Base-by-base conservation (phyloP, 2,113 vertebrate species). In the Puffinus mauretanicus region DNA sequence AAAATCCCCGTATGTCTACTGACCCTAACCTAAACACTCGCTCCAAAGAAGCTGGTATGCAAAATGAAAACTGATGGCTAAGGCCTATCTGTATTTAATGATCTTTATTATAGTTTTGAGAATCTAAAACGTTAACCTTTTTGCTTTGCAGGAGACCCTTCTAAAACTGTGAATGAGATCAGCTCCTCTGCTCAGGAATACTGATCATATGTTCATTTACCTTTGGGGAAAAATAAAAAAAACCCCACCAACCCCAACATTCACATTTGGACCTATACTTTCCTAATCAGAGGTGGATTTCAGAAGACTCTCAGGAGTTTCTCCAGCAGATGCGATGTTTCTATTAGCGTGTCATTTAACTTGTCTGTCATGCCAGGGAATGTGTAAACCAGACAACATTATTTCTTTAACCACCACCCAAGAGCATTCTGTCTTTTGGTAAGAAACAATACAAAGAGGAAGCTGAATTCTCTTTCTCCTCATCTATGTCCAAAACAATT, bases 171-270 rank as follows among this genome's bases (percentile, higher is more conserved):
- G 40, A 69, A 61, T 47, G 13, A 52, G 15, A 52, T 57, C 30
- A 55, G 13, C 8, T 10, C 7, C 20, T 75, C 22, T 0, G 0
- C 26, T 72, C 19, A 17, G 11, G 8, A 79, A 82, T 34, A 67
- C 4, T 30, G 24, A 40, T 60, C 14, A 11, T 51, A n/a, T n/a
- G 7, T 1, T 3, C 13, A 55, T 61, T 75, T 46, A 38, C 6
- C 15, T 73, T 29, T 24, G 16, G 38, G 22, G 8, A 70, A 71
- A 51, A n/a, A 72, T 0, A 49, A 19, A 30, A 55, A 62, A 36
- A 30, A 40, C 11, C 13, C 10, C 11, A 40, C 40, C 40, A 40
- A 1, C 0, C 1, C 8, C 19, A 79, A 13, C 10, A 71, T 4
- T 8, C 21, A 30, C 27, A 13, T 47, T 44, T 67, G 62, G 4